Conservation (phyloP, 1,140 invertebrate genomes). For the Diachasma alloeum region DNA sequence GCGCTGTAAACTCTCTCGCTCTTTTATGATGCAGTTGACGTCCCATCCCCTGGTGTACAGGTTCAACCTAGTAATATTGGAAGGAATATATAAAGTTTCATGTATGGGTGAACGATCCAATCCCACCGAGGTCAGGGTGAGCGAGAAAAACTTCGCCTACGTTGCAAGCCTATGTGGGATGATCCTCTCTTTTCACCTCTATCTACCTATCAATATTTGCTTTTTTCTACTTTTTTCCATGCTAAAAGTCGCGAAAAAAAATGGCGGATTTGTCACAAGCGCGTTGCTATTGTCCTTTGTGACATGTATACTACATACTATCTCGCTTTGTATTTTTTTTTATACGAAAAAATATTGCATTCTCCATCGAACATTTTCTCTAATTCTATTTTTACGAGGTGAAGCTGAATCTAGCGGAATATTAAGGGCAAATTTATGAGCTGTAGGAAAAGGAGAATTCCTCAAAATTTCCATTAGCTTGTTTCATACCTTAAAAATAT, state of each 20-base stretch:
- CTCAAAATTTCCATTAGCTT: too few relatives aligned
- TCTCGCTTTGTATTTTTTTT: not conserved
- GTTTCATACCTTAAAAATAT: too few relatives aligned
- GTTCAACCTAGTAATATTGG: slow-evolving; percentile 4
- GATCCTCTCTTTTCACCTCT: not conserved
- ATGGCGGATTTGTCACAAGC: not conserved
- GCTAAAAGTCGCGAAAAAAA: not conserved
- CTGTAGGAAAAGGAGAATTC: too few relatives aligned
- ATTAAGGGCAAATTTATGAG: too few relatives aligned
- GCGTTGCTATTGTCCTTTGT: not conserved
- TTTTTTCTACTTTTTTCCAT: not conserved
- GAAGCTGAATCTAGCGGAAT: too few relatives aligned
- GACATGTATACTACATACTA: not conserved
- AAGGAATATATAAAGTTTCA: slow-evolving; percentile 3
- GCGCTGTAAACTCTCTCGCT: not conserved
- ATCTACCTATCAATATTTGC: not conserved
- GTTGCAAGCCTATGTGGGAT: not conserved
- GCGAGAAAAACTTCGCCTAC: slow-evolving; percentile 1
- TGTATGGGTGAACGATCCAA: slow-evolving; percentile 5
- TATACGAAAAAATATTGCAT: too few relatives aligned
- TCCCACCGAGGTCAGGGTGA: not conserved
- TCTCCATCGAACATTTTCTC: too few relatives aligned
- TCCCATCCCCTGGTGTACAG: not conserved
- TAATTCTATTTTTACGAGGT: too few relatives aligned
- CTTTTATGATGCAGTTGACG: slow-evolving; percentile 11